Evolutionary conservation across 2,797 vertebrate genomes (phyloP), one percentile per base, ranked within the genome.

Genomic region (Labroides dimidiatus): DNA sequence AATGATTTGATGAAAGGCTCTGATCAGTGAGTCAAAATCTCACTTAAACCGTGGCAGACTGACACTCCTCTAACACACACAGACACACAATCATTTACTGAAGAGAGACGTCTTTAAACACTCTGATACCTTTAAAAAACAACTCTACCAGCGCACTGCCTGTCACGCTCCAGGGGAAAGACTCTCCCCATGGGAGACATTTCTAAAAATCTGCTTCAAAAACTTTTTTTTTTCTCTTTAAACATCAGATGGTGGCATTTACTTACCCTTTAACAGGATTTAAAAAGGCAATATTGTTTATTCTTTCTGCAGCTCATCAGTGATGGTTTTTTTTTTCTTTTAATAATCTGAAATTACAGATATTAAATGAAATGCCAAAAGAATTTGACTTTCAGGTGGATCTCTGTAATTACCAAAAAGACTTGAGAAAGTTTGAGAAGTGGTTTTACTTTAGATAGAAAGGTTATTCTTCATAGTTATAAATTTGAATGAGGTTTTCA

Each of bases 211-310:
- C 4, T n/a, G 37, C 27, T 39, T 61, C 59, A 50, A 53, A 68
- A 41, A 7, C 4, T 9, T 27, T 57, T 61, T 8, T 33, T 27
- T 57, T 61, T 8, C 24, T 19, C 69, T 17, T 1, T 20, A 12
- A 50, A 15, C 47, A 5, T 11, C 33, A 56, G 21, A 45, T 44
- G 1, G 19, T 72, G 59, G 36, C 62, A 73, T 82, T 84, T 81
- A 51, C 51, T n/a, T 19, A n/a, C 14, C 49, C 12, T 24, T 55
- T 64, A 4, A 50, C 45, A 6, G 21, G 23, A 39, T 12, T 12
- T 12, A 39, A 39, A n/a, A 39, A 39, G 13, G 37, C 37, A 39
- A 39, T 39, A 39, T 12, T 39, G 37, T 39, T 39, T 10, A 58
- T 41, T 19, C 23, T 5, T 48, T 20, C 44, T n/a, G 23, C 5